phyloP scores from a whole-genome alignment of 35 echinoderm and acorn worm species.

The Acanthaster planci region DNA sequence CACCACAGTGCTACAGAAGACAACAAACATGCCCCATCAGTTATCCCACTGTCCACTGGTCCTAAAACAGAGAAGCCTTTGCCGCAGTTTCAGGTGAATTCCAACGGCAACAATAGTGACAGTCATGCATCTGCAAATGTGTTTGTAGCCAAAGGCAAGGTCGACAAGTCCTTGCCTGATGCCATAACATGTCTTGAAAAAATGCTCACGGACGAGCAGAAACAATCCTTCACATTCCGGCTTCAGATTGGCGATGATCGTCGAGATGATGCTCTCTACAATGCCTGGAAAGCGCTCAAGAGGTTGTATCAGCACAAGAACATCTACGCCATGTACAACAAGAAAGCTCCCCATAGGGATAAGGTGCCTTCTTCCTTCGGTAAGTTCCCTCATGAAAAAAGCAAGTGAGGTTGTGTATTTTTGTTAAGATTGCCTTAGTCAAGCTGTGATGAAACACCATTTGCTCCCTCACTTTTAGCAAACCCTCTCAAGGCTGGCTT shows the following conservation, averaged over 20 bases:
- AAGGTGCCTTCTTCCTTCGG: not conserved
- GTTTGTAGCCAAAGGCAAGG: not conserved
- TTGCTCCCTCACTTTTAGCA: not conserved
- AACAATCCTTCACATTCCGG: not conserved
- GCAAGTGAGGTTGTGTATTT: not conserved
- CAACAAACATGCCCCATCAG: too few species aligned
- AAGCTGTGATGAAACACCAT: not conserved
- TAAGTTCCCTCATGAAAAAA: not conserved
- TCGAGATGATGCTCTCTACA: not conserved
- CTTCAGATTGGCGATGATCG: conserved; percentile 9
- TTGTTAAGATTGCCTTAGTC: not conserved
- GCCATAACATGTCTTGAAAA: not conserved
- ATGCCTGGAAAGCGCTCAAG: conserved; percentile 5
- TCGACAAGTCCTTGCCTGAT: conserved; percentile 11
- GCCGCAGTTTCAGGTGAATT: too few species aligned
- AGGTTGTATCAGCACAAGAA: not conserved
- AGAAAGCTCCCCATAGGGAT: not conserved
- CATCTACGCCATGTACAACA: not conserved
- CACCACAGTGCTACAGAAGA: too few species aligned
- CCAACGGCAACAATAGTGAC: too few species aligned
- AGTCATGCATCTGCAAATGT: too few species aligned
- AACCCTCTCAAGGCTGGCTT: not conserved
- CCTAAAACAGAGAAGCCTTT: too few species aligned
- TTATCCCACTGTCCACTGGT: too few species aligned
- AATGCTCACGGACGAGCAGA: not conserved